Conservation (phyloP, 2,113 vertebrate genomes). For the Trogon surrucura region DNA sequence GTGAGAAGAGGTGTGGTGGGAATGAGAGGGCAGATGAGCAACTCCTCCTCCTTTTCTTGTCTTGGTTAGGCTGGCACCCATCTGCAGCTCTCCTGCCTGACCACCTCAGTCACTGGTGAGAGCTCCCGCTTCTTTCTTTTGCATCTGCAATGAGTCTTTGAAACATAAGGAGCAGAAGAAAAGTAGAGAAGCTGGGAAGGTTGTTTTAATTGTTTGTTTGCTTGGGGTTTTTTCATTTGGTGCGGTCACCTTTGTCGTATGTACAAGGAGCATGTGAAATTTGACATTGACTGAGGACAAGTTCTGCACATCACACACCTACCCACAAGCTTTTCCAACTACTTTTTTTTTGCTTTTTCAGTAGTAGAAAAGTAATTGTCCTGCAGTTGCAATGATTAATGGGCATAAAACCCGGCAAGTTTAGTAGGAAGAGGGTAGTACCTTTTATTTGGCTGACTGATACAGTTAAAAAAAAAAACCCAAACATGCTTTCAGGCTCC, state of each 20-base stretch:
- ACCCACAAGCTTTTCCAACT: background rate
- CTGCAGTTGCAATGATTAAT: background rate
- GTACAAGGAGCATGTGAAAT: background rate
- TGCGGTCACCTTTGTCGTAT: background rate
- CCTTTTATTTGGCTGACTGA: background rate
- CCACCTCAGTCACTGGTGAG: background rate
- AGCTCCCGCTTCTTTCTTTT: background rate
- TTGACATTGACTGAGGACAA: background rate
- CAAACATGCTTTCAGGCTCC: fast-evolving
- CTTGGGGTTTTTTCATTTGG: background rate
- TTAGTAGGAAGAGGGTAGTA: background rate
- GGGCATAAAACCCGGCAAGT: background rate
- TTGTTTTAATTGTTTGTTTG: background rate
- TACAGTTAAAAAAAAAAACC: background rate
- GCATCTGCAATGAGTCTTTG: background rate
- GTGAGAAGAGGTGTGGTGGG: background rate
- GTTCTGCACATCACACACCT: background rate
- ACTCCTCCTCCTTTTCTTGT: background rate
- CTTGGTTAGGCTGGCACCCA: background rate
- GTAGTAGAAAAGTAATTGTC: background rate
- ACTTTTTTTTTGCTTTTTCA: background rate
- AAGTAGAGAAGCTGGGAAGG: background rate
- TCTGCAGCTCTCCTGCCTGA: background rate
- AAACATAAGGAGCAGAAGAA: background rate
- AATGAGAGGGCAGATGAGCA: background rate